Evolutionary conservation across 2,113 vertebrate species (phyloP).

Genomic region (Aptenodytes forsteri): DNA sequence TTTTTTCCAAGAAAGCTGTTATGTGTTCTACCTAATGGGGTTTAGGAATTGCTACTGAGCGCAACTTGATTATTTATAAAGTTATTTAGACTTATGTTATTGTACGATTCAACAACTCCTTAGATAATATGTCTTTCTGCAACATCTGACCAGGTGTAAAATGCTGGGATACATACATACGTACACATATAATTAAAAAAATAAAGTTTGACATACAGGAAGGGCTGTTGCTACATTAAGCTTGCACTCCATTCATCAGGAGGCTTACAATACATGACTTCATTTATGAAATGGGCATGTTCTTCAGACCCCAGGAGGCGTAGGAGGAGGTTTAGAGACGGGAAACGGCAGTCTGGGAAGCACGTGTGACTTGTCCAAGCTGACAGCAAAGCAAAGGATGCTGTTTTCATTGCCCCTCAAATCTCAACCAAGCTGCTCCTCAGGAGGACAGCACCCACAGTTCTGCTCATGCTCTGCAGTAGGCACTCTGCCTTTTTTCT

Average conservation of each 20-base stretch:
- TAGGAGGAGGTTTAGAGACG: neutral
- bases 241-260: neutral
- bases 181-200: neutral
- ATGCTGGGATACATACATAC: neutral
- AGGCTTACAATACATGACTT: neutral
- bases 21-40: rapidly evolving
- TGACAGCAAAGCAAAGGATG: neutral
- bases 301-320: neutral
- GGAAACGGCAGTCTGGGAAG: neutral
- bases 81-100: neutral
- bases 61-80: neutral
- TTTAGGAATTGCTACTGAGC: neutral
- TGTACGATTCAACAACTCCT: neutral
- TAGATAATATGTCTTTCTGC: neutral
- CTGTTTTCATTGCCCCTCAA: neutral
- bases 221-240: neutral
- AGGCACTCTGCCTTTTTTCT: neutral
- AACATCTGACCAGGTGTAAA: neutral
- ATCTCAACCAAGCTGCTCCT: neutral
- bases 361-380: rapidly evolving
- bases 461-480: neutral
- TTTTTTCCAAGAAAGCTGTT: neutral
- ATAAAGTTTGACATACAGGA: neutral
- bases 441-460: neutral
- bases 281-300: neutral